A percentile compares a stretch with the other conserved stretches of the same genome.
Evolutionary conservation across 2,113 vertebrate genomes (phyloP).

Genomic region (Catharus bicknelli): DNA sequence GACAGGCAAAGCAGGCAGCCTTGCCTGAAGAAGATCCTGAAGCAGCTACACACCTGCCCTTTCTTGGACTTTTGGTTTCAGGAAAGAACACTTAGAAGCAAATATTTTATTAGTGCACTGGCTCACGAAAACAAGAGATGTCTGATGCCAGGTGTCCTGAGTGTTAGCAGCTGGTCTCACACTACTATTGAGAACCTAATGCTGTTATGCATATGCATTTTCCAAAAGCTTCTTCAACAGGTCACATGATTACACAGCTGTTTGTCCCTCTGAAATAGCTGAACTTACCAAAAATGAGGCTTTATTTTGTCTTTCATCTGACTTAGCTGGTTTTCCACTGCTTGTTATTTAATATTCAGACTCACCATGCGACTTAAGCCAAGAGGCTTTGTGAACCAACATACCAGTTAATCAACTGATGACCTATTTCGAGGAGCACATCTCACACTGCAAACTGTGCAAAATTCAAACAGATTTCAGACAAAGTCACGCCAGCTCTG

Average conservation of each 20-base stretch:
- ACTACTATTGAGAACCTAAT: neutral
- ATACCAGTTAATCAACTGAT: neutral
- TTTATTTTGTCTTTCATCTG: neutral
- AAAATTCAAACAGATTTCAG: neutral
- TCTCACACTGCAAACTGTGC: neutral
- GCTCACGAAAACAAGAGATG: constrained; percentile 1
- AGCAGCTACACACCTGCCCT: neutral
- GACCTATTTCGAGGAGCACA: neutral
- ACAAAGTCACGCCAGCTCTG: fast-evolving
- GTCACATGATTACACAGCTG: neutral
- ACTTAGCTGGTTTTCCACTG: neutral
- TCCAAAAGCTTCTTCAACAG: neutral
- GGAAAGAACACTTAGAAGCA: neutral
- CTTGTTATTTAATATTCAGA: neutral
- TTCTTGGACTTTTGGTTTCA: neutral
- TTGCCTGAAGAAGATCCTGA: neutral
- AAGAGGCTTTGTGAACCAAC: neutral
- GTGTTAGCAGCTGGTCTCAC: neutral
- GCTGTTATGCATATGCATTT: neutral
- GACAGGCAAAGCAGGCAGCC: neutral
- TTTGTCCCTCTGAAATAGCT: neutral
- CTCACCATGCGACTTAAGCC: neutral
- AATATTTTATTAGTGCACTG: neutral
- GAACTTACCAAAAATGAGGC: neutral
- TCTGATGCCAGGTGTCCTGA: neutral